Base-by-base conservation (phyloP, 2,797 vertebrate genomes). In the Gymnodraco acuticeps region DNA sequence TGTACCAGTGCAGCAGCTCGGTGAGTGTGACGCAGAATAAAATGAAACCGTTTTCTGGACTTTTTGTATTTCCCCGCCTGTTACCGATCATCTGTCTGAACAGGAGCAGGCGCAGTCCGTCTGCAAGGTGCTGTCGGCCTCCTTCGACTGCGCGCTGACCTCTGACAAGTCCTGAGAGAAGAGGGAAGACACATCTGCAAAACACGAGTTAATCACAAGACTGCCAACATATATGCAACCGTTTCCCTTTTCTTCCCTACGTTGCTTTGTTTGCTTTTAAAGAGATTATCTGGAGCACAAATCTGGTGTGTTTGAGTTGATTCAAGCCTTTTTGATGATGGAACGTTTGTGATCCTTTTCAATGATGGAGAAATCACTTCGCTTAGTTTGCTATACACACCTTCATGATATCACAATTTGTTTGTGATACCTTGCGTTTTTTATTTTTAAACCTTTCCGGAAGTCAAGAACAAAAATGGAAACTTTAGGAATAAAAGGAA, bases 81-180 rank as follows among this genome's bases (percentile, higher is more conserved):
- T 51, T 14, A 16, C 19, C 20, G 11, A 12, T 38, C 11, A n/a
- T 74, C 47, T 56, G 8, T 80, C 27, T 67, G 46, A 80, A 41
- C 85, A 98, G 98, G 98, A 99, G 64, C 98, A 99, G 89, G 98
- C 98, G 78, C 98, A 99, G 92, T 95, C 97, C 45, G 97, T 99
- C 93, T 99, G 98, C 93, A 99, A 97, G 92, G 96, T 97, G 63
- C 89, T 99, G 70, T 97, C 98, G 1, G 92, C 96, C 5, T 97
- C 96, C 2, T 99, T 99, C 41, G 97, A 99, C 91, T 96, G 97
- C 0, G 97, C 95, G 41, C 75, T 99, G 80, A 92, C 94, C 27
- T 96, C 96, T 0, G 97, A 97, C 80, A 99, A 99, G 91, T 92
- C 97, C 38, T 99, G 96, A 97, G 64, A 60, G 67, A 64, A 31